Percentiles rank a stretch among this genome's conserved stretches.
Conservation (phyloP, 2,113 vertebrate genomes). For the Nannospalax galili region DNA sequence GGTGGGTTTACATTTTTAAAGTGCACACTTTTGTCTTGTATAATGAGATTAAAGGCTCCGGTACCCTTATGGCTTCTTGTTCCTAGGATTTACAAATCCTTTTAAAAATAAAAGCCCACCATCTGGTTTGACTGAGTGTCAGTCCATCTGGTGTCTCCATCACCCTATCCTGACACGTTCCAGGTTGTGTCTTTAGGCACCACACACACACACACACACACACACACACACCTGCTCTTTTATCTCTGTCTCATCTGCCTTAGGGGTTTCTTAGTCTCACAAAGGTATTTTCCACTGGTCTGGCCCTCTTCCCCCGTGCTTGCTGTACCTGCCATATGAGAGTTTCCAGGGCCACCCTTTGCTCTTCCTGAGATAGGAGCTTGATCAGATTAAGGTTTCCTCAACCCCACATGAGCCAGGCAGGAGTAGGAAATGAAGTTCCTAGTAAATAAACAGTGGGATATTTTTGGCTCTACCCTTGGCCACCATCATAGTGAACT, state of each 20-base stretch:
- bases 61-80: slow-evolving; percentile 59
- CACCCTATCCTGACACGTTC: neutral
- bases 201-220: neutral
- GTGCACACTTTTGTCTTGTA: slow-evolving; percentile 51
- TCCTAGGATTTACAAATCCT: slow-evolving; percentile 68
- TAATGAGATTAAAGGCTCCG: slow-evolving; percentile 63
- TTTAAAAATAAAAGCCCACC: slow-evolving; percentile 72
- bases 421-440: slow-evolving; percentile 14
- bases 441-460: slow-evolving; percentile 49
- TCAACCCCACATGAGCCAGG: neutral
- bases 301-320: neutral
- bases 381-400: neutral
- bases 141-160: slow-evolving; percentile 57
- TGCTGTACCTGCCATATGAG: slow-evolving; percentile 25
- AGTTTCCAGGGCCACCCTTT: slow-evolving; percentile 7
- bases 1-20: slow-evolving; percentile 66
- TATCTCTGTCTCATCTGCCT: slow-evolving; percentile 26
- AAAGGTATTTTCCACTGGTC: slow-evolving; percentile 57
- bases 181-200: slow-evolving; percentile 4
- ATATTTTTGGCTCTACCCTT: slow-evolving; percentile 23
- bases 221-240: neutral
- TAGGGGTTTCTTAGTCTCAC: slow-evolving; percentile 39
- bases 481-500: slow-evolving; percentile 39
- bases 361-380: slow-evolving; percentile 47
- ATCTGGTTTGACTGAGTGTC: slow-evolving; percentile 65